phyloP scores from a whole-genome alignment of 2,113 vertebrate genomes.

The Pomatorhinus ruficollis region DNA sequence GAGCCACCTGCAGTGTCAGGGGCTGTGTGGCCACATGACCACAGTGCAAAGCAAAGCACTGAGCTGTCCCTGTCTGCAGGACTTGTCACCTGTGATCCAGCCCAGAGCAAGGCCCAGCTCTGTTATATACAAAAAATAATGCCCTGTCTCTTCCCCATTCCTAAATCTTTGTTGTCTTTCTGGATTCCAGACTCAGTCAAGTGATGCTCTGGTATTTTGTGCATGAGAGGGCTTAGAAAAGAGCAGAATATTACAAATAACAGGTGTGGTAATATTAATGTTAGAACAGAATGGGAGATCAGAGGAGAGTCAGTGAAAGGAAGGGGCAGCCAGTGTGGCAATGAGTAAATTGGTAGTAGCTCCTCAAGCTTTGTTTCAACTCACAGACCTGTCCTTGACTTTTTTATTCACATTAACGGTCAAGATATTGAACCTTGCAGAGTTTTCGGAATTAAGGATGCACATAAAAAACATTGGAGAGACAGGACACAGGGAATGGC shows the following conservation, averaged over 20 bases:
- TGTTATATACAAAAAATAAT: fast-evolving
- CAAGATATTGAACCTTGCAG: fast-evolving
- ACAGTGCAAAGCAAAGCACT: not conserved
- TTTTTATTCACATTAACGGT: not conserved
- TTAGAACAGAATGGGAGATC: not conserved
- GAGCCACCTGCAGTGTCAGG: not conserved
- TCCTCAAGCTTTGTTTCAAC: not conserved
- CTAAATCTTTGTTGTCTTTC: not conserved
- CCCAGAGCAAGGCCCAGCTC: not conserved
- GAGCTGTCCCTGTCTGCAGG: not conserved
- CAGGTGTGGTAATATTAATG: not conserved
- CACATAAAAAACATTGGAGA: not conserved
- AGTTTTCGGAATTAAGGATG: not conserved
- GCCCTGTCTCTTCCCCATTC: not conserved
- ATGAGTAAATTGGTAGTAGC: not conserved
- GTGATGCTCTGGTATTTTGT: not conserved
- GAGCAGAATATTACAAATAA: not conserved
- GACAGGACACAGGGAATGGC: not conserved
- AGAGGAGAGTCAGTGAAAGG: not conserved
- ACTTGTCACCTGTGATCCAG: not conserved
- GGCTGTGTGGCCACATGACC: not conserved
- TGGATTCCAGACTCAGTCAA: not conserved
- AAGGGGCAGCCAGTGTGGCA: not conserved
- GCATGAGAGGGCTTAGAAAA: not conserved
- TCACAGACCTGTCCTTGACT: not conserved